These are phyloP conservation scores for Steinernema carpocapsae DNA, from an alignment of 2,888 invertebrate species.

Conservation along the genomic window DNA sequence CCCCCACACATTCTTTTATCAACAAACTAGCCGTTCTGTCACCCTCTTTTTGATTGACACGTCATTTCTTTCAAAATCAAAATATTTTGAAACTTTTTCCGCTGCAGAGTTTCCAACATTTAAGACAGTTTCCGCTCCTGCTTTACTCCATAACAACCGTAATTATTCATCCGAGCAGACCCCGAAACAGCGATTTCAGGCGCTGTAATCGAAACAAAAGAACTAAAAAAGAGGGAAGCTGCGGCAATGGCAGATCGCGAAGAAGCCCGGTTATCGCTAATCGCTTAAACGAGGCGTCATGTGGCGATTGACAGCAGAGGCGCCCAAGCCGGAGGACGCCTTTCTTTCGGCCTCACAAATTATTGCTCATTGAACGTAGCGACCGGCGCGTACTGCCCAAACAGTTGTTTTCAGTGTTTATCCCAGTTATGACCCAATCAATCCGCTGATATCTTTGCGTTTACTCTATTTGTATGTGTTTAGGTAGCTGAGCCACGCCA, in stretches of 20 bases:
- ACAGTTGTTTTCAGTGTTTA: conserved; percentile 33
- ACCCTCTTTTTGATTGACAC: no score
- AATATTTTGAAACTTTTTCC: no score
- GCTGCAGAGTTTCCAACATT: neutral
- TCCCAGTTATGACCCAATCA: neutral
- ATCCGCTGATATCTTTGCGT: no score
- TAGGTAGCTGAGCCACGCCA: neutral
- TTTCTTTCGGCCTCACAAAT: conserved; percentile 13
- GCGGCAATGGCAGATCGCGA: neutral
- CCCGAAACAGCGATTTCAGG: neutral
- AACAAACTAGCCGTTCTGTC: no score
- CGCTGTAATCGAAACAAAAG: conserved; percentile 33
- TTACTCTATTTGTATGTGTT: neutral
- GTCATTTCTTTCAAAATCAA: no score
- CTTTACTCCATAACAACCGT: conserved; percentile 20
- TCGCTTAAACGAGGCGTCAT: conserved; percentile 31
- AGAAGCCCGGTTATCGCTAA: conserved; percentile 13
- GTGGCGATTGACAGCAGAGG: conserved; percentile 9
- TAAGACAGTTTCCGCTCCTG: neutral
- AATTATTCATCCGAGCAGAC: conserved; percentile 13
- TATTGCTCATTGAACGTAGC: neutral
- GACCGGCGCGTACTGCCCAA: neutral
- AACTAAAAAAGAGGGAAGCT: conserved; percentile 21
- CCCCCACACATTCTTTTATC: no score
- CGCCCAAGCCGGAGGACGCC: neutral